A percentile compares a stretch with the other conserved stretches of the same genome.
phyloP scores from a whole-genome alignment of 2,797 vertebrate species.

The Sebastes minor region DNA sequence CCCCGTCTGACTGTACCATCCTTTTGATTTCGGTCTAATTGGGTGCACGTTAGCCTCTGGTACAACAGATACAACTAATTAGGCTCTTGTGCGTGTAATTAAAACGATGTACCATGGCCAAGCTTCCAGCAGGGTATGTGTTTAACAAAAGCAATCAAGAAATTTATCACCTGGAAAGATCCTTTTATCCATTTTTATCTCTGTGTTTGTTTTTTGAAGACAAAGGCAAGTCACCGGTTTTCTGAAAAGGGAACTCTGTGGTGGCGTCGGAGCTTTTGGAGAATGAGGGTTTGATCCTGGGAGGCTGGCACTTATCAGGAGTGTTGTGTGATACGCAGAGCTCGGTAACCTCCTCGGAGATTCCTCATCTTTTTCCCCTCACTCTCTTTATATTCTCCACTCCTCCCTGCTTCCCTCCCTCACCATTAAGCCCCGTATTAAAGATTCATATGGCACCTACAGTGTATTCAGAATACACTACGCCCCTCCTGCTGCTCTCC shows the following conservation, averaged over 20 bases:
- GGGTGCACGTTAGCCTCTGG: slow-evolving; percentile 80
- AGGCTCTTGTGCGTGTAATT: slow-evolving; percentile 82
- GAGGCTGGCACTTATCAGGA: slow-evolving; percentile 68
- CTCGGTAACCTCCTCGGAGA: slow-evolving; percentile 65
- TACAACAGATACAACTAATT: slow-evolving; percentile 84
- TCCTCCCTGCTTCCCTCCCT: slow-evolving; percentile 60
- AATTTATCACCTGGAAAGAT: slow-evolving; percentile 82
- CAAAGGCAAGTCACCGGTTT: slow-evolving; percentile 35
- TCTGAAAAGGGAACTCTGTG: slow-evolving; percentile 31
- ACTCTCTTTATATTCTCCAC: slow-evolving; percentile 62
- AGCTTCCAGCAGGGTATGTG: slow-evolving; percentile 75
- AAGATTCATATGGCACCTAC: slow-evolving; percentile 75
- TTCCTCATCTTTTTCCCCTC: slow-evolving; percentile 38
- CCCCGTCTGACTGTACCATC: slow-evolving; percentile 52
- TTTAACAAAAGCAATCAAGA: slow-evolving; percentile 82
- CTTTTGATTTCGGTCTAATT: slow-evolving; percentile 83
- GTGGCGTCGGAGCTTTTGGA: slow-evolving; percentile 53
- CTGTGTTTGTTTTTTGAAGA: slow-evolving; percentile 62
- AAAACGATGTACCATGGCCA: slow-evolving; percentile 79
- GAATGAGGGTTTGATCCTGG: slow-evolving; percentile 68
- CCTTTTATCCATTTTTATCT: slow-evolving; percentile 69
- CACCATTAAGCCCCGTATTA: slow-evolving; percentile 74
- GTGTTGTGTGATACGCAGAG: slow-evolving; percentile 68
- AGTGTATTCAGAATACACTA: slow-evolving; percentile 58
- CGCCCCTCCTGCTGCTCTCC: slow-evolving; percentile 46